phyloP scores from a whole-genome alignment of 1,140 invertebrate genomes.

The Pseudomyrmex flavicornis region DNA sequence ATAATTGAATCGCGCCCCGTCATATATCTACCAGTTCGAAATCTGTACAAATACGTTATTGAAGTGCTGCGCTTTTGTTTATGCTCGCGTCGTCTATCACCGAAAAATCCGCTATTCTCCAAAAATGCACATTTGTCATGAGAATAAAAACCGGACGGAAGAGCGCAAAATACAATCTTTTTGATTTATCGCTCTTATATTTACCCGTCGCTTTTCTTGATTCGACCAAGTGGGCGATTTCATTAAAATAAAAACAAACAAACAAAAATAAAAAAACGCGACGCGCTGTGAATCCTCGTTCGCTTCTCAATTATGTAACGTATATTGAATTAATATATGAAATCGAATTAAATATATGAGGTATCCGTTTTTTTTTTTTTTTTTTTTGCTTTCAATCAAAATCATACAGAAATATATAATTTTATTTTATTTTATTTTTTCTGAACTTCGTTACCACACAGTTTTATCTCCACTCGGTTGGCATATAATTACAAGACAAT shows the following conservation, averaged over 20 bases:
- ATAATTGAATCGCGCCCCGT: conserved; percentile 38
- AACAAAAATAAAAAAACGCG: not conserved
- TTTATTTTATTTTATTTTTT: not conserved
- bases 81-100: conserved; percentile 46
- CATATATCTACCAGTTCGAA: conserved; percentile 25
- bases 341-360: conserved; percentile 20
- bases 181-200: conserved; percentile 56
- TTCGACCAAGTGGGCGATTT: conserved; percentile 33
- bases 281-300: not conserved
- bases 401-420: not conserved
- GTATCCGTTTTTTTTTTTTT: not conserved
- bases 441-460: not conserved
- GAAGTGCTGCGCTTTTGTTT: conserved; percentile 54
- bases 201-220: conserved; percentile 51
- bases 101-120: conserved; percentile 46
- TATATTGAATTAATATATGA: conserved; percentile 8
- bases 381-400: conserved; percentile 23
- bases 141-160: conserved; percentile 48
- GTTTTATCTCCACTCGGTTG: too few species aligned
- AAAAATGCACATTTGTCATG: conserved; percentile 60
- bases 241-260: conserved; percentile 15
- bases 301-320: conserved; percentile 37
- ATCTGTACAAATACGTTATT: conserved; percentile 53
- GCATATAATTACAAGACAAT: too few species aligned
- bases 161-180: conserved; percentile 48